These are phyloP conservation scores for Corythornis cristatus DNA, from an alignment of 2,113 vertebrate genomes.

Conservation along the genomic window DNA sequence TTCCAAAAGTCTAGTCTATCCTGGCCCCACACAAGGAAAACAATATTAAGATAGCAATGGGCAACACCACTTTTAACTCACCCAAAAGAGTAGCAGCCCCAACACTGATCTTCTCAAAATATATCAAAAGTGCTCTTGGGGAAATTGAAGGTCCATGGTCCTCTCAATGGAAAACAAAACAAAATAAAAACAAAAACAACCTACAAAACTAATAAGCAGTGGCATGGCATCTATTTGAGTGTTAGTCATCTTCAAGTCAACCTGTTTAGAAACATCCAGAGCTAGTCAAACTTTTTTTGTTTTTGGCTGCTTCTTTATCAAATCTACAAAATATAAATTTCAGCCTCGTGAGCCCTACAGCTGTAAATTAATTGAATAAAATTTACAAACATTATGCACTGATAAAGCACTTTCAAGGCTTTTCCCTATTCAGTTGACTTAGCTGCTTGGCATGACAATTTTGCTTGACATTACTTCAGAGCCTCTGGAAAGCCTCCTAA, in stretches of 20 bases:
- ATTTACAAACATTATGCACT: slow-evolving; percentile 77
- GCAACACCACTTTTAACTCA: neutral
- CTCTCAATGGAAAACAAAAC: neutral
- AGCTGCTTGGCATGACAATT: slow-evolving; percentile 66
- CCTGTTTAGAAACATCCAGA: slow-evolving; percentile 39
- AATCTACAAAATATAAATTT: slow-evolving; percentile 77
- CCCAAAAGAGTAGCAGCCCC: rapidly evolving
- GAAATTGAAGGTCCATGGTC: neutral
- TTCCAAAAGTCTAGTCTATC: neutral
- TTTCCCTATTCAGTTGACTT: slow-evolving; percentile 67
- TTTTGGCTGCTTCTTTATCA: slow-evolving; percentile 69
- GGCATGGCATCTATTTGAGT: neutral
- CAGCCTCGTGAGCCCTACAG: slow-evolving; percentile 72
- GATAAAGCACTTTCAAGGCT: slow-evolving; percentile 65
- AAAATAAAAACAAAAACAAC: neutral
- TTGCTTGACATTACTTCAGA: slow-evolving; percentile 76
- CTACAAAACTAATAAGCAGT: neutral
- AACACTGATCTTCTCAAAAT: neutral
- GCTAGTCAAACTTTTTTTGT: slow-evolving; percentile 53
- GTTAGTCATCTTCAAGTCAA: neutral
- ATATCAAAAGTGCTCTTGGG: neutral
- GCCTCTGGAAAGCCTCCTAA: slow-evolving; percentile 78
- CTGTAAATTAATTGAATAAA: slow-evolving; percentile 81
- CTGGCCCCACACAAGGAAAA: neutral
- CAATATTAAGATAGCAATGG: neutral